Base-by-base conservation (phyloP, 2,888 invertebrate species). In the Leucophenga montana region DNA sequence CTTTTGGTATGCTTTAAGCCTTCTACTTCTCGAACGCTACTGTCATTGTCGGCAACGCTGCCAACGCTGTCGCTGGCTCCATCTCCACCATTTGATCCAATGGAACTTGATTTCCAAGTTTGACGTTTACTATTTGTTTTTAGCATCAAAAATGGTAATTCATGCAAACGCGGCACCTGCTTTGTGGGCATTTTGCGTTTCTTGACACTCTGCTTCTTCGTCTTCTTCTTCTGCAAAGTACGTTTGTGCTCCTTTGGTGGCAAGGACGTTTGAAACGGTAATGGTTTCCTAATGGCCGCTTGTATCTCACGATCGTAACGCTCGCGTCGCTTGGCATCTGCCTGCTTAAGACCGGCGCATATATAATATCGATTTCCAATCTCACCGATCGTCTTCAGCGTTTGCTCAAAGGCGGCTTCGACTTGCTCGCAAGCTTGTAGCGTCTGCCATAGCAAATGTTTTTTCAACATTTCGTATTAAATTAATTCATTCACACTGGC, bases 221-320 rank as follows among this genome's bases (percentile, higher is more conserved):
- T 27, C 31, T 11, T 18, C 27, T 27, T 56, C 2, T 9, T 22
- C 9, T 14, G 0, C 27, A 27, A 20, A 20, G 59, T 0, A 3
- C 8, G n/a, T 14, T 54, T 66, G 3, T 11, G 31, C 33, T 67
- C 22, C 8, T 67, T 48, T 0, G 53, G 20, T n/a, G 5, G n/a
- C 16, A n/a, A 8, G 44, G 5, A 46, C 20, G 18, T 33, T 62
- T 39, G 73, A 77, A 1, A 56, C 50, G 2, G 2, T 48, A 1
- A 27, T 44, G 20, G 73, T 54, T 1, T 31, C 46, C 5, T 75
- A 5, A 80, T 82, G 13, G 80, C 80, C 0, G 74, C 79, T n/a
- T 77, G 68, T 31, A 80, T 80, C 27, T 80, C 79, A 1, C 71
- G 65, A 18, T 80, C 84, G 11, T 71, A 82, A 13, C 57, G 22